Evolutionary conservation across 92 coral and sea anemone genomes (phyloP), one percentile per base, ranked within the genome.

Genomic region (Bergia sp.): DNA sequence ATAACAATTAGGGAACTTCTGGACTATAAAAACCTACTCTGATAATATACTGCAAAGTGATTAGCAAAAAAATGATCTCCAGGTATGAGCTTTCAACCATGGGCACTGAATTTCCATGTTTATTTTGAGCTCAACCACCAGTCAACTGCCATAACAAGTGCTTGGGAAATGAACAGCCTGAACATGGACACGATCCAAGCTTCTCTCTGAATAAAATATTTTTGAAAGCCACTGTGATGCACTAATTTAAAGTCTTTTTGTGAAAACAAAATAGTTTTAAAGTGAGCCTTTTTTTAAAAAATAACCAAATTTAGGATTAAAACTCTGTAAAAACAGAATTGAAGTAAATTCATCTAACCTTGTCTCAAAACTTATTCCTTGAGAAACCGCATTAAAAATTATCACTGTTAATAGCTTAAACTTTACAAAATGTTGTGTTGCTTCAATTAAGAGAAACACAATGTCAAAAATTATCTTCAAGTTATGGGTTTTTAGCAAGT

Each of bases 111-210:
- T 47, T 43, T 36, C 15, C 44, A 43, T 84, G 45, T 84, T 84
- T 69, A 45, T 49, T 72, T 71, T 84, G 15, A 72, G 67, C 79
- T 84, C 79, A 36, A 58, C 45, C 64, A 67, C 21, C 37, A 84
- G 64, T 71, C 71, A 71, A 71, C 87, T 69, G 11, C 13, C 13
- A 66, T 9, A 82, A 45, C 36, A 29, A 84, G 43, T 84, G 42
- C 87, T 84, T 71, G 87, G 87, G 87, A 84, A 71, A 84, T 72
- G 87, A 84, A 84, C 79, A 84, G 87, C 37, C 58, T 20, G 58
- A 37, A 29, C 7, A 84, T 45, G 16, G 37, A 23, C 36, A 40
- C 8, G 36, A 21, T 72, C 42, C 8, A 1, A 69, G 38, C 9
- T 11, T 11, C 16, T 71, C 37, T 71, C 37, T 12, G 16, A 82